Percentiles rank a stretch among this genome's conserved stretches.
Evolutionary conservation across 1,140 invertebrate genomes (phyloP).

Genomic region (Apis dorsata): DNA sequence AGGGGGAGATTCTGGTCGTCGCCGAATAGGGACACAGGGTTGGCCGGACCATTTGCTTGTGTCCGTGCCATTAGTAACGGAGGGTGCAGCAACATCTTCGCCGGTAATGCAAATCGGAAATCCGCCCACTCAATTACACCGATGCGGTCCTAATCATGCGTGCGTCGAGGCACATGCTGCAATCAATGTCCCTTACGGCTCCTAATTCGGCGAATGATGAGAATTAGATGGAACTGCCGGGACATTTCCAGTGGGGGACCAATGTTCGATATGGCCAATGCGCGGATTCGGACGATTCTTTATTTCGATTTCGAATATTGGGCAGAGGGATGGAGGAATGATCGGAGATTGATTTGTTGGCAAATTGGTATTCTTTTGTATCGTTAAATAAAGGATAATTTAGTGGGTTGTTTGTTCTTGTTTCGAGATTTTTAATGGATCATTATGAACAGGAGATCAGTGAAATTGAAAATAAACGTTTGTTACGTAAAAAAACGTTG

Average conservation of each 20-base stretch:
- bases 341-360: too few species aligned
- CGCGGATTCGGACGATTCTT: too few species aligned
- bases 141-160: constrained; percentile 67
- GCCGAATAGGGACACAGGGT: constrained; percentile 32
- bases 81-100: constrained; percentile 63
- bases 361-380: too few species aligned
- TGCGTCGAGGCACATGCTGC: constrained; percentile 56
- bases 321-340: too few species aligned
- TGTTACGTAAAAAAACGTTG: too few species aligned
- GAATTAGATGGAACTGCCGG: constrained; percentile 12
- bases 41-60: constrained; percentile 60
- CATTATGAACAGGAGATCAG: too few species aligned
- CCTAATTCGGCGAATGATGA: constrained; percentile 58
- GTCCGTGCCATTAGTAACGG: constrained; percentile 64
- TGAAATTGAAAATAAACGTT: too few species aligned
- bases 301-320: too few species aligned
- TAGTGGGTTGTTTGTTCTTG: too few species aligned
- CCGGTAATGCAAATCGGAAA: constrained; percentile 73
- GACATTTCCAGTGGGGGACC: background rate
- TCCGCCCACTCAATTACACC: constrained; percentile 72
- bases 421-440: too few species aligned
- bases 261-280: too few species aligned
- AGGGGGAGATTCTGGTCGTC: background rate
- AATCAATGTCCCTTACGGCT: constrained; percentile 60
- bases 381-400: too few species aligned